Percentiles rank a stretch among this genome's conserved stretches.
phyloP scores from a whole-genome alignment of 2,113 vertebrate genomes.

The Hydrochoerus hydrochaeris region DNA sequence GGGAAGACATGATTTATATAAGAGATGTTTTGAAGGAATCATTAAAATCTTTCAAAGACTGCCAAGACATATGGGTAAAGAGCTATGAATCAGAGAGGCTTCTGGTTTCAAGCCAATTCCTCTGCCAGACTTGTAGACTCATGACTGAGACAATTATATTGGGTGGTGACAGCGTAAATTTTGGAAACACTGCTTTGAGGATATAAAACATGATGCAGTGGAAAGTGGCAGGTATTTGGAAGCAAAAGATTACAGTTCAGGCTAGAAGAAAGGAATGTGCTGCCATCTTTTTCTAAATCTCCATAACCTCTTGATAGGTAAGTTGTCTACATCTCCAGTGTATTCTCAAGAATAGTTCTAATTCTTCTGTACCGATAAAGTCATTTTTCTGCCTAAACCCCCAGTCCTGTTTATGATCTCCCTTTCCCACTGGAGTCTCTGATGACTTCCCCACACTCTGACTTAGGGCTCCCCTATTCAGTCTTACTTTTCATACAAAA shows the following conservation, averaged over 20 bases:
- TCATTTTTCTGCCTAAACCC: background rate
- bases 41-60: background rate
- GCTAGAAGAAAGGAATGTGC: background rate
- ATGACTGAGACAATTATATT: background rate
- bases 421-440: background rate
- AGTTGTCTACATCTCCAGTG: background rate
- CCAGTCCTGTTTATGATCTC: background rate
- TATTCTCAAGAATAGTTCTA: background rate
- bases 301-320: too few species aligned
- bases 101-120: background rate
- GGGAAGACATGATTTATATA: constrained; percentile 2
- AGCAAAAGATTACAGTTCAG: background rate
- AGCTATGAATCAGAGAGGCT: background rate
- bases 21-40: background rate
- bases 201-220: background rate
- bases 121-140: background rate
- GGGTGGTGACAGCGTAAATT: background rate
- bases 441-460: background rate
- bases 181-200: background rate
- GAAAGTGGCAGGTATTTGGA: constrained; percentile 5
- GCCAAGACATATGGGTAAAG: background rate
- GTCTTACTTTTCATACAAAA: background rate
- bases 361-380: background rate
- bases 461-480: too few species aligned
- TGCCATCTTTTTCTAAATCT: background rate